These are phyloP conservation scores for Listronotus oregonensis DNA, from an alignment of 1,140 invertebrate species.

Conservation along the genomic window DNA sequence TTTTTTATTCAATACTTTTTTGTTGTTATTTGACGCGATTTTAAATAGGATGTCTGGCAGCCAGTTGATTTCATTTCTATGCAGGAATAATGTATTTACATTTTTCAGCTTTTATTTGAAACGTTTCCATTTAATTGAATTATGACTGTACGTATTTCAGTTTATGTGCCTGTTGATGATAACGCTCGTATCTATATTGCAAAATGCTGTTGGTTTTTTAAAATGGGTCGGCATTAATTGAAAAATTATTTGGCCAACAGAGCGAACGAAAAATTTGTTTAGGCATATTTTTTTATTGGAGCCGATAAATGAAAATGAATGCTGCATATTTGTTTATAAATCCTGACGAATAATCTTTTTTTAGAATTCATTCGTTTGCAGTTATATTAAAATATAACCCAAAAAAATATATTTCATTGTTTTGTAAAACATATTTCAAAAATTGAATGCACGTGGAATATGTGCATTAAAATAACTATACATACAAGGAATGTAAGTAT, in stretches of 20 bases:
- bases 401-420: too few species aligned
- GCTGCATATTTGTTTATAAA: too few species aligned
- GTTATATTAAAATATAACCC: too few species aligned
- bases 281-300: too few species aligned
- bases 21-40: slow-evolving; percentile 35
- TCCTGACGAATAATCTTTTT: too few species aligned
- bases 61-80: slow-evolving; percentile 40
- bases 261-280: slow-evolving; percentile 7
- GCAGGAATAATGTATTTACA: slow-evolving; percentile 38
- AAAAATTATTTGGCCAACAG: slow-evolving; percentile 26
- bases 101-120: slow-evolving; percentile 42
- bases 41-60: slow-evolving; percentile 39
- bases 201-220: slow-evolving; percentile 12
- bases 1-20: slow-evolving; percentile 37
- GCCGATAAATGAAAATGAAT: too few species aligned
- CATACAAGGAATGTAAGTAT: too few species aligned
- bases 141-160: slow-evolving; percentile 36
- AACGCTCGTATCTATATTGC: slow-evolving; percentile 27
- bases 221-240: slow-evolving; percentile 27
- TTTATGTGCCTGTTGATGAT: slow-evolving; percentile 26
- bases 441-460: too few species aligned
- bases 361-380: too few species aligned
- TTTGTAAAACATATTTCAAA: too few species aligned
- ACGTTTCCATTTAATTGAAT: slow-evolving; percentile 44
- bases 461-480: too few species aligned